Evolutionary conservation across 92 coral and sea anemone species (phyloP).

Genomic region (Paragorgia papillata): DNA sequence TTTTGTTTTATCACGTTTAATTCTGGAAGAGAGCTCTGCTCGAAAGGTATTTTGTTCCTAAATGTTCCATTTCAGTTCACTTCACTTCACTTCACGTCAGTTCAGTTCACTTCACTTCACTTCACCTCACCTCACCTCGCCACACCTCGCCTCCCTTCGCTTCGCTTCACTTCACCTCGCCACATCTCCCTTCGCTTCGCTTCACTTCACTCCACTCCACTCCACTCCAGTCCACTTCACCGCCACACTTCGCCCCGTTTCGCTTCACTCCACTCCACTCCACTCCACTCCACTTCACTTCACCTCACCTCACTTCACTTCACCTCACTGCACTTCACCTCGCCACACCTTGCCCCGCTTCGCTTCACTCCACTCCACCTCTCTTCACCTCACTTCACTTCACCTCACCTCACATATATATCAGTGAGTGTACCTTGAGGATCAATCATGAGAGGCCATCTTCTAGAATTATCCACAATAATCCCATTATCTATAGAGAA

Average conservation of each 20-base stretch:
- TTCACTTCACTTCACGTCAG: constrained; percentile 1
- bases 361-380: constrained; percentile 20
- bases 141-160: not conserved
- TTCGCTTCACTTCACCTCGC: too few relatives aligned
- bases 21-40: too few relatives aligned
- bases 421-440: constrained; percentile 99
- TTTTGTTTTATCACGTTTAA: too few relatives aligned
- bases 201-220: constrained; percentile 4
- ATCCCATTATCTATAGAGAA: constrained; percentile 97
- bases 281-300: not conserved
- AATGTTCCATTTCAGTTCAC: constrained; percentile 16
- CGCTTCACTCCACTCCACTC: not conserved
- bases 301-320: constrained; percentile 3
- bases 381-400: constrained; percentile 9
- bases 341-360: not conserved
- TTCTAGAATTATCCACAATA: constrained; percentile 90
- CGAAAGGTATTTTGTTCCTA: too few relatives aligned
- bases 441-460: constrained; percentile 99
- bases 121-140: not conserved
- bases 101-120: not conserved
- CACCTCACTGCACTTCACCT: constrained; percentile 8
- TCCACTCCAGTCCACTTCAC: not conserved
- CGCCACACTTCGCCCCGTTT: not conserved
- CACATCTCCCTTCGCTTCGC: not conserved
- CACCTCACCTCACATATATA: constrained; percentile 6